Conservation (phyloP, 2,888 invertebrate species). For the Sarcophaga subvicina region DNA sequence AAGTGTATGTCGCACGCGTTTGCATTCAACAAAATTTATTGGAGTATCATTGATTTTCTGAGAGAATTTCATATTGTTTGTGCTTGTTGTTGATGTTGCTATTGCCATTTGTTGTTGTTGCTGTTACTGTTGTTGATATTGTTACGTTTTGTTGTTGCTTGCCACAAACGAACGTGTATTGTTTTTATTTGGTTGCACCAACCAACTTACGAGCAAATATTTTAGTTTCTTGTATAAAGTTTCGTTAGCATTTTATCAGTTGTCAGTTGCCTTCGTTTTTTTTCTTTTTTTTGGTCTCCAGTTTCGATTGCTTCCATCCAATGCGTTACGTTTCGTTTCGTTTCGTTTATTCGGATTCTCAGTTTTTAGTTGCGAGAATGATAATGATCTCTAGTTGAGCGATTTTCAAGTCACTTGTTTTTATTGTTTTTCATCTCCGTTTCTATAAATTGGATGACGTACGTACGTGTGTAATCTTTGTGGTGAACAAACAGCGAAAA, state of each 20-base stretch:
- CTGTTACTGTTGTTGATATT: background rate
- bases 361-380: slow-evolving; percentile 64
- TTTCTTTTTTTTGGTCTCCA: slow-evolving; percentile 18
- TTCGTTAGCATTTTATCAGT: slow-evolving; percentile 69
- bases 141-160: background rate
- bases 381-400: slow-evolving; percentile 61
- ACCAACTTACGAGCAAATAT: slow-evolving; percentile 32
- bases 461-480: background rate
- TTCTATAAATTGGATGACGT: slow-evolving; percentile 46
- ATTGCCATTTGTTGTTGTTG: background rate
- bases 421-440: slow-evolving; percentile 12
- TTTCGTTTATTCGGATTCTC: slow-evolving; percentile 27
- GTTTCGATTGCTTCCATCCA: slow-evolving; percentile 45
- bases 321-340: slow-evolving; percentile 58
- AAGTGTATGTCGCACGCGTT: slow-evolving; percentile 77
- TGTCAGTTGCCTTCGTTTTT: slow-evolving; percentile 54
- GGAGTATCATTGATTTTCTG: slow-evolving; percentile 75
- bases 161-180: slow-evolving; percentile 37
- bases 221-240: slow-evolving; percentile 65
- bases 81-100: slow-evolving; percentile 12
- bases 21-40: slow-evolving; percentile 80
- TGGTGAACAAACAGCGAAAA: slow-evolving; percentile 23
- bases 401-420: slow-evolving; percentile 41
- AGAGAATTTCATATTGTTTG: slow-evolving; percentile 58
- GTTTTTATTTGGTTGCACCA: slow-evolving; percentile 61